Percentiles rank a stretch among this genome's conserved stretches.
Conservation (phyloP, 2,888 invertebrate genomes). For the Fragum whitleyi region DNA sequence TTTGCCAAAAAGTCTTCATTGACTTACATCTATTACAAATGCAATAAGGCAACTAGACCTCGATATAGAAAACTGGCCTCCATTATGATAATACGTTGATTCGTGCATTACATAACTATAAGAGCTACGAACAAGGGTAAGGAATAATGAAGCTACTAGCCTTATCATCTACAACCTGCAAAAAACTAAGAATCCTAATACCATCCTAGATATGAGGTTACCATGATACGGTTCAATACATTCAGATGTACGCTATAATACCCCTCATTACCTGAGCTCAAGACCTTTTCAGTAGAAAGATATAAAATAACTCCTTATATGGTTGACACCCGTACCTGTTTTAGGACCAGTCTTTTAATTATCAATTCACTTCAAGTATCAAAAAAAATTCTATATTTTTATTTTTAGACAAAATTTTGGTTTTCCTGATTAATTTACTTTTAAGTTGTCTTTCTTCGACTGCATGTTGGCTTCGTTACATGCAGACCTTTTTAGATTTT, state of each 20-base stretch:
- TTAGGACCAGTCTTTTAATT: neutral
- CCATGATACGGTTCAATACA: constrained; percentile 1
- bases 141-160: neutral
- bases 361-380: too few species aligned
- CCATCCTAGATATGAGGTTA: neutral
- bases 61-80: constrained; percentile 7
- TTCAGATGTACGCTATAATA: neutral
- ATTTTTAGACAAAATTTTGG: constrained; percentile 14
- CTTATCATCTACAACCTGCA: constrained; percentile 3
- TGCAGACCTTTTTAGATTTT: too few species aligned
- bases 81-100: neutral
- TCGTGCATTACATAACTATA: constrained; percentile 5
- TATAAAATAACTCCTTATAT: neutral
- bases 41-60: constrained; percentile 4
- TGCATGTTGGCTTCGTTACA: too few species aligned
- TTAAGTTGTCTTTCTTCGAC: neutral
- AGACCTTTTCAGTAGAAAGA: neutral
- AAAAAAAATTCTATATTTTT: neutral
- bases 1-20: neutral
- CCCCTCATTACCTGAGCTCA: too few species aligned
- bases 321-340: neutral
- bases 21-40: neutral
- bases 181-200: constrained; percentile 9
- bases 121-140: neutral
- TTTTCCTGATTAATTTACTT: constrained; percentile 16